Conservation (phyloP, 37 sponge, comb jelly and placozoan genomes). For the Hormiphora californensis region DNA sequence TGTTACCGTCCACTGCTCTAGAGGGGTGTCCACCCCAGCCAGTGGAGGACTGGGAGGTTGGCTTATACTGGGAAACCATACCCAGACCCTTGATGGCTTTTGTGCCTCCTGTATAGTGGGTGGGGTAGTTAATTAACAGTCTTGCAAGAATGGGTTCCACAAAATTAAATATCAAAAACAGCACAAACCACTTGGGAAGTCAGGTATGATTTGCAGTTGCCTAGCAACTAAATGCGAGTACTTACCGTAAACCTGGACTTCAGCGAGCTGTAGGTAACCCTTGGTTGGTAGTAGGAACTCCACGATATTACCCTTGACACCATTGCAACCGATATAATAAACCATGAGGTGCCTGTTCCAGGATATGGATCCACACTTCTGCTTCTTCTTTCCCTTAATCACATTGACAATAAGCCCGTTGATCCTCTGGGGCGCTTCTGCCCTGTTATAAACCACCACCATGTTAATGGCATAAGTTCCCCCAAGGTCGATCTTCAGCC, state of each 20-base stretch:
- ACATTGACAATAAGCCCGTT: neutral
- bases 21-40: constrained; percentile 17
- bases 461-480: neutral
- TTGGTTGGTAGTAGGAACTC: neutral
- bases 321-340: neutral
- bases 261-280: neutral
- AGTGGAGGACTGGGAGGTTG: constrained; percentile 27
- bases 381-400: neutral
- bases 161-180: no score
- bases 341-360: neutral
- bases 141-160: no score
- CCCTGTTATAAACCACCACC: constrained; percentile 3
- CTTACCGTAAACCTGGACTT: neutral
- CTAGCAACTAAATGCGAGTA: no score
- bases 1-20: neutral
- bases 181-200: no score
- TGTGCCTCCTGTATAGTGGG: no score
- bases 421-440: neutral
- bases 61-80: neutral
- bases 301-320: neutral
- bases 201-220: no score
- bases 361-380: neutral
- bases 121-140: no score
- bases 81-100: neutral
- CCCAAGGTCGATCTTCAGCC: neutral